Percentiles rank a stretch among this genome's conserved stretches.
Evolutionary conservation across 2,113 vertebrate genomes (phyloP).

Genomic region (Cephalopholis sonnerati): DNA sequence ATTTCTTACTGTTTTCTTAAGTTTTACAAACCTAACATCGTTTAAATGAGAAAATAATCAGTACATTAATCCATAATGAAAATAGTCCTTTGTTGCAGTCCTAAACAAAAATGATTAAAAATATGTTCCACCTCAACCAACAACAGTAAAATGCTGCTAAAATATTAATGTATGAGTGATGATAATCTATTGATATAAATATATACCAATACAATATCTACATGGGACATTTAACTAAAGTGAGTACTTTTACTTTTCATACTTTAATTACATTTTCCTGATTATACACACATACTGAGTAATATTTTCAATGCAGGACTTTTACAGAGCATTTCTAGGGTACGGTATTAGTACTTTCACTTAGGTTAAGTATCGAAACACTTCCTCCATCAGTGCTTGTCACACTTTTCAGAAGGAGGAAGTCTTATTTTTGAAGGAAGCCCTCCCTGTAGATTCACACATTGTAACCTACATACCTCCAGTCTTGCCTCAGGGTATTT

Average conservation of each 20-base stretch:
- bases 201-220: too few species aligned
- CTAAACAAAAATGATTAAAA: too few species aligned
- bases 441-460: neutral
- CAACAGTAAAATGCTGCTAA: too few species aligned
- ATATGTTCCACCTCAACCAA: too few species aligned
- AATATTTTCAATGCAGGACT: neutral
- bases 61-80: too few species aligned
- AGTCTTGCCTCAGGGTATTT: neutral
- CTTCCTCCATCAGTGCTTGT: neutral
- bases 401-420: neutral
- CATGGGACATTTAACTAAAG: neutral
- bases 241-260: neutral
- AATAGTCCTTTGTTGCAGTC: too few species aligned
- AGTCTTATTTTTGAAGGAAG: neutral
- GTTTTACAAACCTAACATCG: too few species aligned
- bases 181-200: too few species aligned
- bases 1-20: too few species aligned
- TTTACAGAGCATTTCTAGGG: neutral
- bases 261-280: too few species aligned
- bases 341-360: neutral
- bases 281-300: neutral
- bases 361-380: neutral
- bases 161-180: too few species aligned
- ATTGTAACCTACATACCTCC: slow-evolving; percentile 38
- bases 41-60: too few species aligned